Base-by-base conservation (phyloP, 2,797 vertebrate genomes). In the Eulemur coronatus region DNA sequence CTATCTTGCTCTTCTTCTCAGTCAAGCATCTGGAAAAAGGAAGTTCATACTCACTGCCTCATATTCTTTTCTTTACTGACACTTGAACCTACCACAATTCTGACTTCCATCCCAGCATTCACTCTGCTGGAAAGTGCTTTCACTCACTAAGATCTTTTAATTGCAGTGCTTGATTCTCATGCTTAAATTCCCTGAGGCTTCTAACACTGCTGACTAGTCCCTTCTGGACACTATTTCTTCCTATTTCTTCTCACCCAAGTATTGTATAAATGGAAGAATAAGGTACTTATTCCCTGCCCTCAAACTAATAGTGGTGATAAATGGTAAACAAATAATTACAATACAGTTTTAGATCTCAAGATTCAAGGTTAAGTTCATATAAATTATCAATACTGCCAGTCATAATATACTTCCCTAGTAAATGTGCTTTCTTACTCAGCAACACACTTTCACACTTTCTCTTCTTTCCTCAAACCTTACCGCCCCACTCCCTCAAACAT, bases 271-370 rank as follows among this genome's bases (percentile, higher is more conserved):
- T 73, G 26, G 7, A 93, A 93, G 59, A 81, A 78, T 63, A 88
- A 70, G n/a, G 72, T 41, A 81, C 13, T 41, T 89, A 88, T 35
- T 52, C 43, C 22, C 9, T 63, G 38, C 38, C 13, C 11, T 92
- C 81, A 97, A 65, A 87, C 43, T 61, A 50, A 52, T 57, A 65
- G 57, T 86, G 8, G 18, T 28, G 12, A 86, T 28, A 95, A 97
- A 67, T 10, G 22, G 41, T 38, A 43, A 92, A 82, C 20, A 95
- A 86, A 2, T 52, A 88, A 63, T 48, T 84, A 86, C 30, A 59
- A 93, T 73, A 17, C 86, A 50, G 38, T 89, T 80, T 89, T 79
- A 78, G 43, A 81, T n/a, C 55, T 85, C 52, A 94, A 89, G n/a
- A 89, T 78, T 94, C 33, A 38, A 79, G 43, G 22, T 52, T 89